Percentiles rank a stretch among this genome's conserved stretches.
Conservation (phyloP, 2,888 invertebrate genomes). For the Luffia ferchaultella region DNA sequence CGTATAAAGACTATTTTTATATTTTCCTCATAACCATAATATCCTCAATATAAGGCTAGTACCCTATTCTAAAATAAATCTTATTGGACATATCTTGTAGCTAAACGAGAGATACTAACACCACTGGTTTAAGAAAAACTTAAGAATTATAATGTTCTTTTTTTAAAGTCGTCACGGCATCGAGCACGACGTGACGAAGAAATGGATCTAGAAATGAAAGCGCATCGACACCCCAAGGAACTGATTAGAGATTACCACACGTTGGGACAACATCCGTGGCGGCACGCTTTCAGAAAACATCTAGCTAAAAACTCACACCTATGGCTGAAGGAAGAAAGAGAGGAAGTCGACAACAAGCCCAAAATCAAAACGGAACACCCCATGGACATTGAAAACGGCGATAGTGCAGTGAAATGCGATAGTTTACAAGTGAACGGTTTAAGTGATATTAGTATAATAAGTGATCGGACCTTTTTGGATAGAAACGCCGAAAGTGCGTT, state of each 20-base stretch:
- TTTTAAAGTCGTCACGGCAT: conserved; percentile 8
- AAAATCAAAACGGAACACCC: conserved; percentile 5
- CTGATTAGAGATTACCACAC: conserved; percentile 47
- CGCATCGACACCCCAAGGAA: conserved; percentile 44
- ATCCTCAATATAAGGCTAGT: too few relatives aligned
- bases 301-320: conserved; percentile 34
- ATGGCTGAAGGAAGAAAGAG: conserved; percentile 22
- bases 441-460: conserved; percentile 43
- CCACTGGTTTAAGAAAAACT: too few relatives aligned
- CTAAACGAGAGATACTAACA: too few relatives aligned
- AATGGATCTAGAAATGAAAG: conserved; percentile 45
- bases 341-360: neutral
- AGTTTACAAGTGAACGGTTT: conserved; percentile 8
- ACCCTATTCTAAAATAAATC: too few relatives aligned
- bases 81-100: too few relatives aligned
- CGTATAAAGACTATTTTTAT: too few relatives aligned
- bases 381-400: conserved; percentile 14
- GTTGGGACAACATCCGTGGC: conserved; percentile 40
- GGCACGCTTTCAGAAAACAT: conserved; percentile 46
- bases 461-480: conserved; percentile 17
- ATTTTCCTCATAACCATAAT: too few relatives aligned
- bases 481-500: conserved; percentile 28
- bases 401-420: conserved; percentile 11
- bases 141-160: neutral
- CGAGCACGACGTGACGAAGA: conserved; percentile 20